phyloP scores from a whole-genome alignment of 2,113 vertebrate genomes.

The Xiphias gladius region DNA sequence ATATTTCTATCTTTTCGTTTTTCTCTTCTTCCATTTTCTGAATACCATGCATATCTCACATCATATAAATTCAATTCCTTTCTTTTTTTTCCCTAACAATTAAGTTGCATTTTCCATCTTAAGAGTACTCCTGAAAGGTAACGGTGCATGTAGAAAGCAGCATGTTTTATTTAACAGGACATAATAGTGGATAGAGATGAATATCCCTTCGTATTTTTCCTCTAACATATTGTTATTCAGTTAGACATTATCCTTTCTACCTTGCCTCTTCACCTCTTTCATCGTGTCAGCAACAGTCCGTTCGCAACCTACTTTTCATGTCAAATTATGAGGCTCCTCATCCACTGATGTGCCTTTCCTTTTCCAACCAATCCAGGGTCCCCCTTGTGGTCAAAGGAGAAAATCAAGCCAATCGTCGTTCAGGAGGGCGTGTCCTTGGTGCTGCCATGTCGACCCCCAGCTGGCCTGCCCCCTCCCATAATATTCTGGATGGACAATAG shows the following conservation, averaged over 20 bases:
- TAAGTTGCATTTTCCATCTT: constrained; percentile 77
- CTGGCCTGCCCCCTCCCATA: constrained; percentile 94
- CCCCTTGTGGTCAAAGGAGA: constrained; percentile 98
- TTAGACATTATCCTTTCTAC: constrained; percentile 31
- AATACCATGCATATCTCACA: neutral
- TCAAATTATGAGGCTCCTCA: neutral
- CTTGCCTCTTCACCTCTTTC: constrained; percentile 36
- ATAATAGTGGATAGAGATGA: constrained; percentile 3
- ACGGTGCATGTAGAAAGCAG: constrained; percentile 46
- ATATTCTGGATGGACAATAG: constrained; percentile 99
- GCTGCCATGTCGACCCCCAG: constrained; percentile 92
- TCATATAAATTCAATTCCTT: constrained; percentile 36
- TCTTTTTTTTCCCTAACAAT: constrained; percentile 62
- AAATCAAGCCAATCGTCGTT: constrained; percentile 88
- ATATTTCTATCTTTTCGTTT: neutral
- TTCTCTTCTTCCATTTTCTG: constrained; percentile 14
- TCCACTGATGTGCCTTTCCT: constrained; percentile 5
- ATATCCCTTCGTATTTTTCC: constrained; percentile 44
- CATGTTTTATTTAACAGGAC: constrained; percentile 53
- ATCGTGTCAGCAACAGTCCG: constrained; percentile 24
- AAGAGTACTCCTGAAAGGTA: constrained; percentile 78
- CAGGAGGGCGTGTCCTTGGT: constrained; percentile 90
- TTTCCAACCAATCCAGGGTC: constrained; percentile 86
- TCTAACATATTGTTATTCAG: constrained; percentile 19
- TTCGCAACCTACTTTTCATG: constrained; percentile 36